These are phyloP conservation scores for Chloropsis cyanopogon DNA, from an alignment of 2,113 vertebrate species.

Conservation along the genomic window DNA sequence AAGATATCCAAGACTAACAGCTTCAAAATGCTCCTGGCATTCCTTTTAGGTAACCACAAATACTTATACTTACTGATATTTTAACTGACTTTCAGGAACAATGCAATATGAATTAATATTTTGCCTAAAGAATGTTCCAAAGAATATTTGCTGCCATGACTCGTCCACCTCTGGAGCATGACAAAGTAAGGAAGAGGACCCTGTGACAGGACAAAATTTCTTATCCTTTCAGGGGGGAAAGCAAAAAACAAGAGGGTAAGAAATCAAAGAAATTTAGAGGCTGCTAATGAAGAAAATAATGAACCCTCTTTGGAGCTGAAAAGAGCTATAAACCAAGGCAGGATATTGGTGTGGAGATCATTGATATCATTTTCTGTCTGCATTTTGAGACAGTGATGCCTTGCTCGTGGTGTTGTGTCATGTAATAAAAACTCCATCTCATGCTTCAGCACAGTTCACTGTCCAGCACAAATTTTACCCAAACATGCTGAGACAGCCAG, in stretches of 20 bases:
- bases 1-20: background rate
- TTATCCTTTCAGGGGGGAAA: accelerated
- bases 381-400: background rate
- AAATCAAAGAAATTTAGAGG: background rate
- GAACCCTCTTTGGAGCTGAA: background rate
- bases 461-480: background rate
- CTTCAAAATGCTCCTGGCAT: background rate
- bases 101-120: background rate
- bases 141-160: background rate
- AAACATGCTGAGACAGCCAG: background rate
- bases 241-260: background rate
- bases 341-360: background rate
- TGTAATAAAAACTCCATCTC: background rate
- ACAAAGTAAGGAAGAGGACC: background rate
- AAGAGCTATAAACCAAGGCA: background rate
- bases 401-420: background rate
- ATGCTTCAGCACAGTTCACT: background rate
- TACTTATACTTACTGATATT: background rate
- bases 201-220: background rate
- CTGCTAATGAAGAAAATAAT: background rate
- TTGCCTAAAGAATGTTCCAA: background rate
- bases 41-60: background rate
- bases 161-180: background rate
- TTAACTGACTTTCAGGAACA: background rate
- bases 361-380: background rate